Evolutionary conservation across 2,888 invertebrate species (phyloP).

Genomic region (Epistrophella euchroma): DNA sequence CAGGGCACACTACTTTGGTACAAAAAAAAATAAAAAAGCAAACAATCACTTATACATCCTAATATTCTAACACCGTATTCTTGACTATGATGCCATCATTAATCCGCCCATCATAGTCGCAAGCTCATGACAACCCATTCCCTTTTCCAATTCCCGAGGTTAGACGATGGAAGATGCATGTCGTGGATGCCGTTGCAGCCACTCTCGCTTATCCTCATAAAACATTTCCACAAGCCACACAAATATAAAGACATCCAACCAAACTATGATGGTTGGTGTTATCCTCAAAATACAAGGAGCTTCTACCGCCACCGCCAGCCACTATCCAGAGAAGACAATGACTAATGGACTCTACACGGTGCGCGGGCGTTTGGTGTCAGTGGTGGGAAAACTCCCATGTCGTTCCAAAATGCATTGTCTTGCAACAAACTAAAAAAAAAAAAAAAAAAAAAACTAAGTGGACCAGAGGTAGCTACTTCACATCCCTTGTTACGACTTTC

Average conservation of each 20-base stretch:
- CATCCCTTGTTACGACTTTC: slow-evolving; percentile 31
- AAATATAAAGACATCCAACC: slow-evolving; percentile 47
- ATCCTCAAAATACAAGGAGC: slow-evolving; percentile 42
- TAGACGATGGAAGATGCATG: slow-evolving; percentile 18
- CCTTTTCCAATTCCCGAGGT: background rate
- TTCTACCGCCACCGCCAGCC: slow-evolving; percentile 28
- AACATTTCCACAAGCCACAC: slow-evolving; percentile 60
- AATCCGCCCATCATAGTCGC: slow-evolving; percentile 58
- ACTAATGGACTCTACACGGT: slow-evolving; percentile 67
- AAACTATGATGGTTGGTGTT: slow-evolving; percentile 46
- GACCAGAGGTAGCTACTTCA: slow-evolving; percentile 54
- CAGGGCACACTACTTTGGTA: slow-evolving; percentile 44
- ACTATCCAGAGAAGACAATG: slow-evolving; percentile 63
- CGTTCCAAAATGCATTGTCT: slow-evolving; percentile 43
- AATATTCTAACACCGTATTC: slow-evolving; percentile 42
- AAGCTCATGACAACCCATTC: slow-evolving; percentile 32
- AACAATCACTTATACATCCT: slow-evolving; percentile 64
- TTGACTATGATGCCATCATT: slow-evolving; percentile 60
- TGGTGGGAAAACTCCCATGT: slow-evolving; percentile 47
- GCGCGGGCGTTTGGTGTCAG: background rate
- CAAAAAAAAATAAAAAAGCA: slow-evolving; percentile 3
- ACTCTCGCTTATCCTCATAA: slow-evolving; percentile 68
- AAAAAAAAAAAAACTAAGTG: slow-evolving; percentile 4
- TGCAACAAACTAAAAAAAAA: slow-evolving; percentile 17
- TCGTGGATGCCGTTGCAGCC: slow-evolving; percentile 9